Base-by-base conservation (phyloP, 2,888 invertebrate species). In the Epistrophe eligans region DNA sequence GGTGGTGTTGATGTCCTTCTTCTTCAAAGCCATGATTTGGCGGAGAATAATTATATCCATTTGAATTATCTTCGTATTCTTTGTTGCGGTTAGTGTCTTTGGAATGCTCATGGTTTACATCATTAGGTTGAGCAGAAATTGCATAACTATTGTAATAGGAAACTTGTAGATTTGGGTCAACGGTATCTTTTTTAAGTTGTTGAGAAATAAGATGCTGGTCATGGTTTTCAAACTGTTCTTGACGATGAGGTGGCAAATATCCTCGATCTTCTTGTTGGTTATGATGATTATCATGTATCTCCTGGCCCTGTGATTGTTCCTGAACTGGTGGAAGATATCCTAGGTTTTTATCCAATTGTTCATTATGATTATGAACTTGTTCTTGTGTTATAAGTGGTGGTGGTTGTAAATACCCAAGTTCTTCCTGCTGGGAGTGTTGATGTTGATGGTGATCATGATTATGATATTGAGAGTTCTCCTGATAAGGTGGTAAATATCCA, bases 401-500 rank as follows among this genome's bases (percentile, higher is more conserved):
- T 43, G 70, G 67, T 1, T 50, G 70, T 28, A 70, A 55, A 43
- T 55, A 70, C n/a, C 70, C 70, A 24, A 11, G 40, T 7, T 70
- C 55, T 2, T 40, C 70, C 5, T 70, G 70, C 6, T 70, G 70
- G 1, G 28, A 5, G 7, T 52, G 9, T 19, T 40, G 19, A 45
- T 72, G 38, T 0, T 67, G 6, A 10, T 67, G 38, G 0, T 38
- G 17, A 4, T 66, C 38, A 4, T 72, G 24, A 5, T 72, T 15
- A 4, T 64, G 73, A 19, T 64, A 58, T 11, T 70, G 70, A 62
- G 19, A 8, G 4, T 60, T 55, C 13, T 15, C 48, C 8, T 77
- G 73, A n/a, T 82, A 58, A 10, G 85, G 85, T 8, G 85, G 85
- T 15, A 85, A 24, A 32, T 85, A 81, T 62, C 77, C 81, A 13